Conservation (phyloP, 2,888 invertebrate species). For the Diarsia mendica region DNA sequence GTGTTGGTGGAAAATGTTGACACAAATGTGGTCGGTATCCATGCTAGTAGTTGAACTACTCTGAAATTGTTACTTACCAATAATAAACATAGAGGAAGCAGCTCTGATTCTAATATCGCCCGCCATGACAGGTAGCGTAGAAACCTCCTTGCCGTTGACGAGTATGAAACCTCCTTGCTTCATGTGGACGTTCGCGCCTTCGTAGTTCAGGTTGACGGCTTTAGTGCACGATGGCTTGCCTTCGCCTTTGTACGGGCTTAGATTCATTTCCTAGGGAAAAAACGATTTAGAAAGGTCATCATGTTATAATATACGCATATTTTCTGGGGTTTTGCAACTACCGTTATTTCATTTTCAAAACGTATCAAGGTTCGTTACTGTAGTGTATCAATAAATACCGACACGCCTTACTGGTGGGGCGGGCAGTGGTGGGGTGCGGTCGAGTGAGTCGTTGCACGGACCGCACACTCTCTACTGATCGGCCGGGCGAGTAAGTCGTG, state of each 20-base stretch:
- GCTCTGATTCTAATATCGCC: constrained; percentile 92
- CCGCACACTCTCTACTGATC: too few relatives aligned
- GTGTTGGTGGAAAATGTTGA: too few relatives aligned
- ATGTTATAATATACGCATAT: background rate
- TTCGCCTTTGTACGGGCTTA: constrained; percentile 89
- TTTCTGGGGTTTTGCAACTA: too few relatives aligned
- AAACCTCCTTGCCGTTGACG: constrained; percentile 93
- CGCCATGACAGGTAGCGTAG: constrained; percentile 91
- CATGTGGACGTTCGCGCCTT: constrained; percentile 91
- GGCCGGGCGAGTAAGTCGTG: too few relatives aligned
- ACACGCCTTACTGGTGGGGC: too few relatives aligned
- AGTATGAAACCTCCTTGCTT: constrained; percentile 93
- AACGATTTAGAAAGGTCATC: background rate
- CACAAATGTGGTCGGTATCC: too few relatives aligned
- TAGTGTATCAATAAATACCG: too few relatives aligned
- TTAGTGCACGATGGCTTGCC: constrained; percentile 95
- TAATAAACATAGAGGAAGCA: constrained; percentile 94
- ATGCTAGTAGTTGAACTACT: too few relatives aligned
- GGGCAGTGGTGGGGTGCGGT: too few relatives aligned
- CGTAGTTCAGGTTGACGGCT: constrained; percentile 92
- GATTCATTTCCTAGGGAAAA: constrained; percentile 90
- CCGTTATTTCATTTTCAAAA: too few relatives aligned
- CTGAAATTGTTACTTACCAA: constrained; percentile 83
- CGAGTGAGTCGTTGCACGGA: too few relatives aligned
- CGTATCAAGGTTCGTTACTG: too few relatives aligned